These are phyloP conservation scores for Erebia epiphron DNA, from an alignment of 2,888 invertebrate species.

Conservation along the genomic window DNA sequence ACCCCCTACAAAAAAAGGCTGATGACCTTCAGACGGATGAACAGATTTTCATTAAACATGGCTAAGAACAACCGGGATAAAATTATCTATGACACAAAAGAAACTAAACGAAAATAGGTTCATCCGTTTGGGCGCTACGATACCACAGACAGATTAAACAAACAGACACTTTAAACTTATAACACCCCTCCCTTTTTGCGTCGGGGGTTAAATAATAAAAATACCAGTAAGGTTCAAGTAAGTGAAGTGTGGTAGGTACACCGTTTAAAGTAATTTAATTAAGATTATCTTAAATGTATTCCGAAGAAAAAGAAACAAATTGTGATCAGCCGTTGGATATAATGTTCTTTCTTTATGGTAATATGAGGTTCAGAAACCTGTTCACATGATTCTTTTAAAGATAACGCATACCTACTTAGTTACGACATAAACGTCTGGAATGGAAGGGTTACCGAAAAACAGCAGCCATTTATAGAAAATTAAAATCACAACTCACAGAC, in stretches of 20 bases:
- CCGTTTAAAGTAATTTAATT: slow-evolving; percentile 17
- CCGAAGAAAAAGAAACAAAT: slow-evolving; percentile 34
- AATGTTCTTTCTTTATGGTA: slow-evolving; percentile 34
- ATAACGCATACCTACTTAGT: slow-evolving; percentile 38
- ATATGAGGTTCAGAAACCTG: slow-evolving; percentile 36
- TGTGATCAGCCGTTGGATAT: slow-evolving; percentile 26
- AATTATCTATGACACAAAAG: too few relatives aligned
- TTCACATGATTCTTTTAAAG: slow-evolving; percentile 32
- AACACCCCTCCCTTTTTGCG: too few relatives aligned
- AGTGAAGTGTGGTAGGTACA: not conserved
- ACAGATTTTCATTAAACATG: too few relatives aligned
- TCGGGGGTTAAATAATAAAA: too few relatives aligned
- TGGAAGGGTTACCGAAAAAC: slow-evolving; percentile 28
- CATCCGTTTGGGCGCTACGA: too few relatives aligned
- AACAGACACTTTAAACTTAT: too few relatives aligned
- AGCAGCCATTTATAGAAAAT: slow-evolving; percentile 22
- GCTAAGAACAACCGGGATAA: too few relatives aligned
- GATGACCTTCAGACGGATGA: too few relatives aligned
- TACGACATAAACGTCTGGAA: slow-evolving; percentile 35
- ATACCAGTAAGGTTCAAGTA: not conserved
- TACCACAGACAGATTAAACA: too few relatives aligned
- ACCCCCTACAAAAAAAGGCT: too few relatives aligned
- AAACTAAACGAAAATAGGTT: too few relatives aligned
- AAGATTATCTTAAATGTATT: slow-evolving; percentile 27
- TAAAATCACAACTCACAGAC: slow-evolving; percentile 9